phyloP scores from a whole-genome alignment of 23 tunicate species.

The Halocynthia aurantium region DNA sequence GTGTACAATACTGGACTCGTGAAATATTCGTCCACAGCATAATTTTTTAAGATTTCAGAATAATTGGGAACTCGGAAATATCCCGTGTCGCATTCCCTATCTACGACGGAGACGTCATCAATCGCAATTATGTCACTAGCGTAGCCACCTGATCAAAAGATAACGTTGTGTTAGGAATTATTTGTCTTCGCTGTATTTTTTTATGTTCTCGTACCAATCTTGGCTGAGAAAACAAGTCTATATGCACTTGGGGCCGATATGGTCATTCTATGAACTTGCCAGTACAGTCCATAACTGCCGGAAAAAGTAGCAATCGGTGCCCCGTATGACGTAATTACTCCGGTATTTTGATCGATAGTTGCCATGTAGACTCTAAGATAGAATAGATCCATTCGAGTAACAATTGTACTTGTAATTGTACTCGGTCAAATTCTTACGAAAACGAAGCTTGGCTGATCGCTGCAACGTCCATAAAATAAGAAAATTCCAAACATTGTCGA shows the following conservation, averaged over 20 bases:
- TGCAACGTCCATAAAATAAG: slow-evolving; percentile 60
- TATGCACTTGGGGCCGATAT: slow-evolving; percentile 5
- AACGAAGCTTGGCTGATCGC: slow-evolving; percentile 34
- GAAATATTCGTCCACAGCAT: slow-evolving; percentile 35
- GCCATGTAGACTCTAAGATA: slow-evolving; percentile 7
- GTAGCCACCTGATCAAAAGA: slow-evolving; percentile 2
- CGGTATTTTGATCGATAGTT: slow-evolving; percentile 7
- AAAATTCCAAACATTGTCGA: slow-evolving; percentile 78
- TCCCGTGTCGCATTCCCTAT: slow-evolving; percentile 77
- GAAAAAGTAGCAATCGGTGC: slow-evolving; percentile 8
- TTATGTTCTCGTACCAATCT: not conserved
- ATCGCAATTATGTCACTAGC: slow-evolving; percentile 63
- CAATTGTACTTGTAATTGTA: too few species aligned
- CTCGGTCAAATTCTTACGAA: slow-evolving; percentile 11
- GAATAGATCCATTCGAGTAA: too few species aligned
- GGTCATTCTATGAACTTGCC: slow-evolving; percentile 22
- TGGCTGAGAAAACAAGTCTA: slow-evolving; percentile 12
- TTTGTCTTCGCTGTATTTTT: not conserved
- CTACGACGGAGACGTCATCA: slow-evolving; percentile 83
- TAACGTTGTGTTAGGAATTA: not conserved
- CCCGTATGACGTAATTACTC: slow-evolving; percentile 17
- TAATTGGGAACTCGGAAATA: slow-evolving; percentile 64
- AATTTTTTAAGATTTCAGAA: slow-evolving; percentile 18
- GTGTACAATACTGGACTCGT: slow-evolving; percentile 60
- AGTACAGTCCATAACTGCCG: not conserved